Evolutionary conservation across 2,797 vertebrate species (phyloP).

Genomic region (Neopelma chrysocephalum): DNA sequence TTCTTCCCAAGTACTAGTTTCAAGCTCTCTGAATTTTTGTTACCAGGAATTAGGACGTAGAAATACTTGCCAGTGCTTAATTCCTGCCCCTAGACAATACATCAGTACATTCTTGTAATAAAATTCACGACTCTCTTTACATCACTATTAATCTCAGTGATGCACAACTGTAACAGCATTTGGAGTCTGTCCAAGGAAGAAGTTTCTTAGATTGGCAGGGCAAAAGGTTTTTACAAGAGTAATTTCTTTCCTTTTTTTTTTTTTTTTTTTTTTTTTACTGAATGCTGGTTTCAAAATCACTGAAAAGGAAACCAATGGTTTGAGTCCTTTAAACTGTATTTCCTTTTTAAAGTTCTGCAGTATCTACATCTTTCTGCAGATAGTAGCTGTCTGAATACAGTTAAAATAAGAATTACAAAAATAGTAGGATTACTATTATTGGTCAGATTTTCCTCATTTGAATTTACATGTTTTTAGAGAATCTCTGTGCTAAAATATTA

Average conservation of each 20-base stretch:
- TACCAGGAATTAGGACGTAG: slow-evolving; percentile 15
- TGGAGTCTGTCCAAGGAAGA: slow-evolving; percentile 43
- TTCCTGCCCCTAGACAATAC: background rate
- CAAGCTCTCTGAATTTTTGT: slow-evolving; percentile 10
- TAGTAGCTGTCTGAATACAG: background rate
- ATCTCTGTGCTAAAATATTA: background rate
- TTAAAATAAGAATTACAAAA: background rate
- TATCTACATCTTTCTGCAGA: background rate
- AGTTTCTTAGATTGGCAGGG: background rate
- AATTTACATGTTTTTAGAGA: background rate
- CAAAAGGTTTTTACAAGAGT: background rate
- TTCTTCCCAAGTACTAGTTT: background rate
- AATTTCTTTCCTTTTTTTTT: too few relatives aligned
- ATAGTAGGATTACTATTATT: background rate
- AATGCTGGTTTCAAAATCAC: background rate
- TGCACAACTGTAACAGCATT: slow-evolving; percentile 35
- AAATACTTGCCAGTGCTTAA: slow-evolving; percentile 33
- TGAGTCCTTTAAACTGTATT: background rate
- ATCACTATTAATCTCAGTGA: slow-evolving; percentile 31
- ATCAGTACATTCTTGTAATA: background rate
- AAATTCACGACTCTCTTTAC: slow-evolving; percentile 48
- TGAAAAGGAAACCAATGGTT: background rate
- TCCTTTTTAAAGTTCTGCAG: background rate
- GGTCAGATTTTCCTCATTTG: background rate
- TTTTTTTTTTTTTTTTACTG: background rate